Evolutionary conservation across 2,797 vertebrate species (phyloP).

Genomic region (Chaunax sp.): DNA sequence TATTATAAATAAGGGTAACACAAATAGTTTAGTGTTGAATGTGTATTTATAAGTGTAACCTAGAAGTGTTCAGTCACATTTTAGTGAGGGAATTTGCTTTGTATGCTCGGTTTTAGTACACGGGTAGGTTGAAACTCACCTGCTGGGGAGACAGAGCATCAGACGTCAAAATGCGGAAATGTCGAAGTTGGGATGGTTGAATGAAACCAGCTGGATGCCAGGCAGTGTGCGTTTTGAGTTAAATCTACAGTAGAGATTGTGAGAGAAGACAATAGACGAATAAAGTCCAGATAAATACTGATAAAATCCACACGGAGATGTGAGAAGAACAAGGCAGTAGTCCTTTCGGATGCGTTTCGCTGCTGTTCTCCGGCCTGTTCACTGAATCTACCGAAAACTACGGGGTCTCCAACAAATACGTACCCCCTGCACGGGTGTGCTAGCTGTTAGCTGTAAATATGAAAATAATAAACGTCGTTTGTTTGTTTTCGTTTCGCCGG

Average conservation of each 20-base stretch:
- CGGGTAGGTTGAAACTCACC: constrained; percentile 41
- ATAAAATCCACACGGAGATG: neutral
- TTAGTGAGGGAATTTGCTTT: neutral
- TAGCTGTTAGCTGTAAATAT: rapidly evolving
- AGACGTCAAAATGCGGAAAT: constrained; percentile 56
- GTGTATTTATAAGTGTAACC: rapidly evolving
- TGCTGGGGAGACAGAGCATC: constrained; percentile 37
- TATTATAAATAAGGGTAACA: neutral
- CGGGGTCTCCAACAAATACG: constrained; percentile 2
- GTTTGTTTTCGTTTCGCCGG: no score
- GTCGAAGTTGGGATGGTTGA: rapidly evolving
- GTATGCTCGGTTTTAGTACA: no score
- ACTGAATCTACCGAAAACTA: neutral
- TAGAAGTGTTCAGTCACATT: rapidly evolving
- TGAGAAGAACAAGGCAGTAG: neutral
- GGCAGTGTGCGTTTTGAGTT: neutral
- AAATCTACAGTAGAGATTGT: neutral
- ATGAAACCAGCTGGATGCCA: neutral
- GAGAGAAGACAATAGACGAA: neutral
- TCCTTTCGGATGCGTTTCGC: neutral
- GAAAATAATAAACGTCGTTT: neutral
- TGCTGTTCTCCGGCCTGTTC: constrained; percentile 29
- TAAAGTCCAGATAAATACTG: neutral
- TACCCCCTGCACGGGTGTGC: constrained; percentile 19
- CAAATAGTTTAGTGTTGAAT: rapidly evolving